Conservation (phyloP, 2,888 invertebrate species). For the Rosalia funebris region DNA sequence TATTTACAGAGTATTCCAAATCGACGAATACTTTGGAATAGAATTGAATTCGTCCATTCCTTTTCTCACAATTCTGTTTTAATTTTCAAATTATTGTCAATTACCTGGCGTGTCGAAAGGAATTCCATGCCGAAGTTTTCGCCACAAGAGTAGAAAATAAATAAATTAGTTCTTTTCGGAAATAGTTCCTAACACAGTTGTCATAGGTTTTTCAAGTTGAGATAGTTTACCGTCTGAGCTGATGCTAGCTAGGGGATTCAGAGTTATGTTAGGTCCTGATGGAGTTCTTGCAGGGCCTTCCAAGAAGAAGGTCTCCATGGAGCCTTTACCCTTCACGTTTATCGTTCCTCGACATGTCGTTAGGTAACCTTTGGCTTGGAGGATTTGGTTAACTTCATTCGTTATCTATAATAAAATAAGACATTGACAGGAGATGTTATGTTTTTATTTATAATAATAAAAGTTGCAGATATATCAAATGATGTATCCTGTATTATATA, state of each 20-base stretch:
- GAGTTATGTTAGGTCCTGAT: conserved; percentile 57
- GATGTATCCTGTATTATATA: no score
- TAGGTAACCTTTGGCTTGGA: conserved; percentile 80
- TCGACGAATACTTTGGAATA: conserved; percentile 28
- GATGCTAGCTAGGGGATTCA: conserved; percentile 58
- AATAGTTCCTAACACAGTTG: conserved; percentile 53
- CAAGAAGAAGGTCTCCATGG: conserved; percentile 91
- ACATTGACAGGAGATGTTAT: no score
- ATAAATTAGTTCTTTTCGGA: conserved; percentile 50
- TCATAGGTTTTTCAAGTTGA: conserved; percentile 39
- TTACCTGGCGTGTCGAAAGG: not conserved
- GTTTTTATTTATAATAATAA: no score
- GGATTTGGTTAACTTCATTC: conserved; percentile 86
- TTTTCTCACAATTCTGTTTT: not conserved
- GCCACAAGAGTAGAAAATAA: no score
- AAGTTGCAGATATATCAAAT: no score
- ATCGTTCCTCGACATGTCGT: conserved; percentile 87
- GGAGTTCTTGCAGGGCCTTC: conserved; percentile 55
- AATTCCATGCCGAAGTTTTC: conserved; percentile 8
- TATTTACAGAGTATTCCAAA: conserved; percentile 53
- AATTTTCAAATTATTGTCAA: conserved; percentile 24
- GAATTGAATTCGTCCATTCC: not conserved
- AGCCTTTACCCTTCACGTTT: conserved; percentile 93
- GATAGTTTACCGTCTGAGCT: conserved; percentile 36
- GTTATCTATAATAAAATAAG: conserved; percentile 73